Percentiles rank a stretch among this genome's conserved stretches.
Conservation (phyloP, 2,113 vertebrate genomes). For the Arvicanthis niloticus region DNA sequence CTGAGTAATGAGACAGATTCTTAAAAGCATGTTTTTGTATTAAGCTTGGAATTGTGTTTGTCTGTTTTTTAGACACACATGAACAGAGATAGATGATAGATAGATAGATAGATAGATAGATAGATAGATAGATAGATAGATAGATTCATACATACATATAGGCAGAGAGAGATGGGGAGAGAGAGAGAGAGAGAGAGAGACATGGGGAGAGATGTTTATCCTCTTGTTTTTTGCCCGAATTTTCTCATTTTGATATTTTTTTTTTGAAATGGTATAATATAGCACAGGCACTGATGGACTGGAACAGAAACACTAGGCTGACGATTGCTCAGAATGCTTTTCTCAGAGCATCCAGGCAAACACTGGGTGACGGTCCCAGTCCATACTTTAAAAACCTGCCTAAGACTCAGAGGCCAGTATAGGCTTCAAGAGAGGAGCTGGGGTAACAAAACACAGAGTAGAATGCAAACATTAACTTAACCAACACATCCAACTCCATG, state of each 20-base stretch:
- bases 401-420: background rate
- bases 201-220: background rate
- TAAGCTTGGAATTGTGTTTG: background rate
- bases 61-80: background rate
- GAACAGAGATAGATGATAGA: background rate
- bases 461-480: background rate
- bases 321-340: rapidly evolving
- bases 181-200: background rate
- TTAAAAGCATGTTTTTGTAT: background rate
- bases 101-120: too few species aligned
- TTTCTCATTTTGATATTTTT: background rate
- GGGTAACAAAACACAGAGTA: background rate
- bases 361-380: rapidly evolving
- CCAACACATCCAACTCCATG: background rate
- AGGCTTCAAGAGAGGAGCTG: background rate
- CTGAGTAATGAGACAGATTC: background rate
- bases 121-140: too few species aligned
- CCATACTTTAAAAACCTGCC: background rate
- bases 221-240: background rate
- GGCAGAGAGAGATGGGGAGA: background rate
- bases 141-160: too few species aligned
- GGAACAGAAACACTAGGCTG: background rate
- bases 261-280: background rate
- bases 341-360: background rate
- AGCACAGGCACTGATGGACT: background rate